Percentiles rank a stretch among this genome's conserved stretches.
Conservation (phyloP, 2,113 vertebrate genomes). For the Cyphomyrus discorhynchus region DNA sequence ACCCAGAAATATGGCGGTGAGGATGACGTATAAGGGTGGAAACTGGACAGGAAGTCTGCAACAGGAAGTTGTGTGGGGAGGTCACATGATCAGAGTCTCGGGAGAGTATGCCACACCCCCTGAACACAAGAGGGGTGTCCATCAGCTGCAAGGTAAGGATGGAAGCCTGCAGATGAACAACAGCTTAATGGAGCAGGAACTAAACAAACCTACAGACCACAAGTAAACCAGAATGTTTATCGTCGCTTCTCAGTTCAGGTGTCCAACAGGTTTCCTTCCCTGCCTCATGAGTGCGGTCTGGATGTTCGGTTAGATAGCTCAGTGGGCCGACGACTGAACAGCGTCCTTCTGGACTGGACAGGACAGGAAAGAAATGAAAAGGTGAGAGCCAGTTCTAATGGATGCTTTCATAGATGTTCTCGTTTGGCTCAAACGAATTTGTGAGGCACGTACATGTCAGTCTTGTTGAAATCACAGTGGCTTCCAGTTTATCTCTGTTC, state of each 20-base stretch:
- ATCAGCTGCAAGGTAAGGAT: slow-evolving; percentile 56
- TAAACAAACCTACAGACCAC: background rate
- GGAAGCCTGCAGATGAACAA: background rate
- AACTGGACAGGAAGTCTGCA: slow-evolving; percentile 47
- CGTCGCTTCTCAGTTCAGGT: slow-evolving; percentile 55
- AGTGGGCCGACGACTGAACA: slow-evolving; percentile 35
- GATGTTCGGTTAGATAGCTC: slow-evolving; percentile 51
- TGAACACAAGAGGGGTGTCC: slow-evolving; percentile 47
- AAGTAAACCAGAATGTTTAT: background rate
- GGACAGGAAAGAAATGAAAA: slow-evolving; percentile 48
- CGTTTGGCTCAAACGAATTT: background rate
- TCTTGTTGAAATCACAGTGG: background rate
- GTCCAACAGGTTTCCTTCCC: slow-evolving; percentile 40
- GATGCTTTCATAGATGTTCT: background rate
- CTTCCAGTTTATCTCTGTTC: background rate
- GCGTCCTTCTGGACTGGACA: slow-evolving; percentile 59
- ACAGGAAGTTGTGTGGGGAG: slow-evolving; percentile 58
- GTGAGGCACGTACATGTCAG: background rate
- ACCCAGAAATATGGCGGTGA: slow-evolving; percentile 52
- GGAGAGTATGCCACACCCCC: slow-evolving; percentile 53
- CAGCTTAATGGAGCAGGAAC: background rate
- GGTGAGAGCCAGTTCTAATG: slow-evolving; percentile 38
- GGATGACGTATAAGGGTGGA: slow-evolving; percentile 43
- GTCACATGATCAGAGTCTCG: slow-evolving; percentile 51
- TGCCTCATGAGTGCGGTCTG: slow-evolving; percentile 49